Evolutionary conservation across 2,113 vertebrate genomes (phyloP).

Genomic region (Charadrius vociferus): DNA sequence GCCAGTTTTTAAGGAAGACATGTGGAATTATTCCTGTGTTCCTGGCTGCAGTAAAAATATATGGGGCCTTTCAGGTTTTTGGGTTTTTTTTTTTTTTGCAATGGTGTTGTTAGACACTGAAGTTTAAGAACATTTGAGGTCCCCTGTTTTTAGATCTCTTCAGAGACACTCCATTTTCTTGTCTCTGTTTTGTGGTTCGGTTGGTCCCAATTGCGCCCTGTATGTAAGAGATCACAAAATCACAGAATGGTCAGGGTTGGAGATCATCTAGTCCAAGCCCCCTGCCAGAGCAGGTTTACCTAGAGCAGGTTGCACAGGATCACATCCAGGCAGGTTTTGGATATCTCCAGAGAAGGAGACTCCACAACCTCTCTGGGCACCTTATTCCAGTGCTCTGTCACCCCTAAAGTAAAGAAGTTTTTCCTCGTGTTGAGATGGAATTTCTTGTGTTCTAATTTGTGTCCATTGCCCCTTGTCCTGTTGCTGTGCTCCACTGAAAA

Average conservation of each 20-base stretch:
- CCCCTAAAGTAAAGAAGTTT: neutral
- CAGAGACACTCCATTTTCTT: neutral
- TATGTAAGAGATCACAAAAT: neutral
- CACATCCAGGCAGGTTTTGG: neutral
- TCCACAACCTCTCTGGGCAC: neutral
- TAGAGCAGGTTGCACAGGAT: neutral
- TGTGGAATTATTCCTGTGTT: neutral
- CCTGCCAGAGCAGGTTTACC: neutral
- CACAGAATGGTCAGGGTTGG: neutral
- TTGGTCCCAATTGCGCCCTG: neutral
- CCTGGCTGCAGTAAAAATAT: neutral
- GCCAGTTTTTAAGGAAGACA: neutral
- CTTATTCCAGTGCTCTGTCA: neutral
- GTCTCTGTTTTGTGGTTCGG: neutral
- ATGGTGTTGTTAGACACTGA: neutral
- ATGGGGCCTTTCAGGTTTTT: neutral
- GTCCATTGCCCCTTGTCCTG: neutral
- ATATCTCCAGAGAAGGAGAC: neutral
- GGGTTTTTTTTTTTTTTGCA: neutral
- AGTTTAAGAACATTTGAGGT: neutral
- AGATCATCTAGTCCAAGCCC: neutral
- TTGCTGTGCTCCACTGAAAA: neutral
- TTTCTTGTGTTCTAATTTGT: neutral
- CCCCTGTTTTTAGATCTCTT: neutral
- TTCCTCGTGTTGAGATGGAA: neutral